Evolutionary conservation across 2,113 vertebrate species (phyloP).

Genomic region (Colaptes auratus): DNA sequence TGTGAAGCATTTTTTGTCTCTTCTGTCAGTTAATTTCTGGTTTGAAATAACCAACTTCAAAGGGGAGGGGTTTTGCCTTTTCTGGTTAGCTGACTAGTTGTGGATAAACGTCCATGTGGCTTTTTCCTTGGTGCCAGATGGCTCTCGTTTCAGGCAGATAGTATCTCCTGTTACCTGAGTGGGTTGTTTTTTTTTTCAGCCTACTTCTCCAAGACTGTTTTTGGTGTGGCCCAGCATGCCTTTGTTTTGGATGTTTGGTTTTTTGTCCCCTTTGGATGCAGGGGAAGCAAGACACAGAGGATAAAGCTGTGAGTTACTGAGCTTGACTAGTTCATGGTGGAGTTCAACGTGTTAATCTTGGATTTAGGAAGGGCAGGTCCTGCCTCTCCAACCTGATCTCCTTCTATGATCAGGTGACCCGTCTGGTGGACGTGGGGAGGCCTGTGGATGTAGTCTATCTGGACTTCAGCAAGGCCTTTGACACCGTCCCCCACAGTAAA

Average conservation of each 20-base stretch:
- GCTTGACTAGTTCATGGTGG: background rate
- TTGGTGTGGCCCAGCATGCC: background rate
- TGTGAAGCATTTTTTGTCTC: background rate
- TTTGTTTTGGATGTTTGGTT: background rate
- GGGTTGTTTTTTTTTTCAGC: slow-evolving; percentile 13
- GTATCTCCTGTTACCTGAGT: slow-evolving; percentile 64
- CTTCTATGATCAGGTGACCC: too few relatives aligned
- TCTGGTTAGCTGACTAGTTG: background rate
- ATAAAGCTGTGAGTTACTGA: background rate
- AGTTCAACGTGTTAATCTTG: background rate
- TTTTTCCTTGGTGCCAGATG: slow-evolving; percentile 52
- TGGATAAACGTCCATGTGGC: slow-evolving; percentile 29
- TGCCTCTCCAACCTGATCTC: too few relatives aligned
- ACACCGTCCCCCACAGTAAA: too few relatives aligned
- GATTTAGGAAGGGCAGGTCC: too few relatives aligned
- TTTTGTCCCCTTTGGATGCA: background rate
- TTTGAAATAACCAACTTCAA: background rate
- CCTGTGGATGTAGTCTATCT: too few relatives aligned
- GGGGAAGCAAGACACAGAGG: slow-evolving; percentile 3
- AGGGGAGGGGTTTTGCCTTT: background rate
- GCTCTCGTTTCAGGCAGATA: slow-evolving; percentile 55
- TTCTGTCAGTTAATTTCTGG: background rate
- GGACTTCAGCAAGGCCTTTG: too few relatives aligned
- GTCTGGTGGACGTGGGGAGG: too few relatives aligned
- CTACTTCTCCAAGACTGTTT: slow-evolving; percentile 52